phyloP scores from a whole-genome alignment of 2,888 invertebrate genomes.

The Stegophylla sp. region DNA sequence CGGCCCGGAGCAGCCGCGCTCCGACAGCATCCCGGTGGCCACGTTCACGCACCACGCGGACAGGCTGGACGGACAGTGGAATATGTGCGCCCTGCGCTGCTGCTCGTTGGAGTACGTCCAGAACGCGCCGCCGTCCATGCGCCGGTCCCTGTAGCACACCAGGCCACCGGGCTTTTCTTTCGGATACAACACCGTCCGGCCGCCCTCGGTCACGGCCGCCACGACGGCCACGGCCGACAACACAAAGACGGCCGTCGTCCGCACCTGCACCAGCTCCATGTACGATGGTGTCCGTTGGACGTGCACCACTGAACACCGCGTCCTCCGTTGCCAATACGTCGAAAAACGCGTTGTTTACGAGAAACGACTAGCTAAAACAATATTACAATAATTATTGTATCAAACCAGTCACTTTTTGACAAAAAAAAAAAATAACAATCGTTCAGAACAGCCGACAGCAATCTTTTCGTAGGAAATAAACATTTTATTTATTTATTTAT shows the following conservation, averaged over 20 bases:
- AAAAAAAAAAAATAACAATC: too few relatives aligned
- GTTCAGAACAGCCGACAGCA: too few relatives aligned
- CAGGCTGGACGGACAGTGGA: constrained; percentile 56
- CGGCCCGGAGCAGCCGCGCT: constrained; percentile 52
- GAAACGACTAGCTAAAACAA: too few relatives aligned
- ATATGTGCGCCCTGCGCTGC: constrained; percentile 33
- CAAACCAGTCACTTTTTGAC: too few relatives aligned
- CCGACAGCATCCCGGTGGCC: constrained; percentile 30
- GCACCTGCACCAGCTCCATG: not conserved
- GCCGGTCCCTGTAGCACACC: constrained; percentile 39
- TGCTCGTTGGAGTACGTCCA: constrained; percentile 37
- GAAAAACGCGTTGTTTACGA: too few relatives aligned
- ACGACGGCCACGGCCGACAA: not conserved
- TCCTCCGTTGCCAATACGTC: not conserved
- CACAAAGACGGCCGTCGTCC: not conserved
- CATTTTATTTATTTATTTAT: too few relatives aligned
- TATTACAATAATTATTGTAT: too few relatives aligned
- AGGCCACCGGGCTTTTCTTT: constrained; percentile 29
- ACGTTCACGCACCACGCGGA: constrained; percentile 52
- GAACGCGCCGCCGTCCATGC: constrained; percentile 50
- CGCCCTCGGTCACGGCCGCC: not conserved
- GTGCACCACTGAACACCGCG: not conserved
- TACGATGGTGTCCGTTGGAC: not conserved
- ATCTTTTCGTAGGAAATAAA: too few relatives aligned
- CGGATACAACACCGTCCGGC: constrained; percentile 28